These are phyloP conservation scores for Vandiemenella viatica DNA, from an alignment of 2,888 invertebrate genomes.

Conservation along the genomic window DNA sequence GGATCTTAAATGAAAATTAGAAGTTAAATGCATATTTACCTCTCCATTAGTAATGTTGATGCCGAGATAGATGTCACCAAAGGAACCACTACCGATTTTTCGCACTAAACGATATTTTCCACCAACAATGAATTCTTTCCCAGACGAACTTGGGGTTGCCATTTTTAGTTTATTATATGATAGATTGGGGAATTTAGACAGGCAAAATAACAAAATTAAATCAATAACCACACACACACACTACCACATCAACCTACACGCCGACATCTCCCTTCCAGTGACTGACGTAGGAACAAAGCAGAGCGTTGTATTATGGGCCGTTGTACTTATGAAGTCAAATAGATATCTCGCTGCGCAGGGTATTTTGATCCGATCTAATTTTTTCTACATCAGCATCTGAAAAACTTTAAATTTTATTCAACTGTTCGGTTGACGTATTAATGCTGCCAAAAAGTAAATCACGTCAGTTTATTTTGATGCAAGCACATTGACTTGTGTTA, in stretches of 20 bases:
- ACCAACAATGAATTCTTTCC: conserved; percentile 68
- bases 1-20: too few species aligned
- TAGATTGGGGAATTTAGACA: conserved; percentile 12
- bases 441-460: too few species aligned
- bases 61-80: conserved; percentile 97
- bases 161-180: conserved; percentile 10
- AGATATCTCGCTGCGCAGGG: too few species aligned
- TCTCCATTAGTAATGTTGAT: conserved; percentile 82
- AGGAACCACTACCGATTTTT: conserved; percentile 97
- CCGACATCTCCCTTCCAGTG: conserved; percentile 37
- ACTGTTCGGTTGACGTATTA: too few species aligned
- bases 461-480: too few species aligned
- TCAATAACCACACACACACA: conserved; percentile 25
- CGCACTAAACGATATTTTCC: conserved; percentile 88
- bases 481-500: too few species aligned
- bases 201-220: conserved; percentile 15
- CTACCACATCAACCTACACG: conserved; percentile 36
- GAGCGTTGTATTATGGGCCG: conserved; percentile 7
- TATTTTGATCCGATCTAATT: too few species aligned
- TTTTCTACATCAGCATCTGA: too few species aligned
- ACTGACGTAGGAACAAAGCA: conserved; percentile 16
- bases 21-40: too few species aligned
- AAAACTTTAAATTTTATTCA: too few species aligned
- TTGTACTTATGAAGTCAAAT: too few species aligned
- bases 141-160: conserved; percentile 15